Percentiles rank a stretch among this genome's conserved stretches.
These are phyloP conservation scores for Melanotaenia maccullochi DNA, from an alignment of 2,797 vertebrate species.

Conservation along the genomic window DNA sequence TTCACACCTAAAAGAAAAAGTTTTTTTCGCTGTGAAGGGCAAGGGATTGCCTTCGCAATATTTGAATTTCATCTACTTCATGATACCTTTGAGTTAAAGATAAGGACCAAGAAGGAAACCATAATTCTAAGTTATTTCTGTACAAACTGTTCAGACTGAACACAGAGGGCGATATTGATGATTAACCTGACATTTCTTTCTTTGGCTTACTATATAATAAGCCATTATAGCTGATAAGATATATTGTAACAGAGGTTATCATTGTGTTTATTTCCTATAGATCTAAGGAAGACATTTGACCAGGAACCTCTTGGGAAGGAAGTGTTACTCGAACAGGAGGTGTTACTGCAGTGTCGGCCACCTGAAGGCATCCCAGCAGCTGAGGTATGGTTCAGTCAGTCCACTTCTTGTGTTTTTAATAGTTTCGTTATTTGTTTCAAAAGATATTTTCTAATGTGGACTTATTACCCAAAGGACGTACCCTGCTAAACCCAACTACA, in stretches of 20 bases:
- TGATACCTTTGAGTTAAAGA: slow-evolving; percentile 28
- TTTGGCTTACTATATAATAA: background rate
- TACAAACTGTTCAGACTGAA: background rate
- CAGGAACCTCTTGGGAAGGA: slow-evolving; percentile 98
- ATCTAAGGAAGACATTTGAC: slow-evolving; percentile 96
- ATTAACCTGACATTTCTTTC: slow-evolving; percentile 15
- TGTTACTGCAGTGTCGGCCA: slow-evolving; percentile 96
- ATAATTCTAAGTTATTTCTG: background rate
- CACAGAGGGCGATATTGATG: slow-evolving; percentile 9
- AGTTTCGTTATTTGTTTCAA: slow-evolving; percentile 10
- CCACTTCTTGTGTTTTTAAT: background rate
- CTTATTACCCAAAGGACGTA: slow-evolving; percentile 13
- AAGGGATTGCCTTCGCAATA: slow-evolving; percentile 50
- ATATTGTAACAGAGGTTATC: background rate
- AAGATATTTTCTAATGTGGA: background rate
- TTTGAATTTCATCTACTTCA: slow-evolving; percentile 48
- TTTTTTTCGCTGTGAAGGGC: slow-evolving; percentile 69
- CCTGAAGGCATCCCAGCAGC: slow-evolving; percentile 97
- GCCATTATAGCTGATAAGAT: background rate
- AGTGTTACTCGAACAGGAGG: slow-evolving; percentile 96
- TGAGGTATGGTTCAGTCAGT: slow-evolving; percentile 84
- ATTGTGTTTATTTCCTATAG: slow-evolving; percentile 71
- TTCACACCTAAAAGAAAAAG: slow-evolving; percentile 68
- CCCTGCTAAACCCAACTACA: slow-evolving; percentile 19
- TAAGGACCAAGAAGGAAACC: background rate